phyloP scores from a whole-genome alignment of 2,113 vertebrate species.

The Grammomys dolichurus region DNA sequence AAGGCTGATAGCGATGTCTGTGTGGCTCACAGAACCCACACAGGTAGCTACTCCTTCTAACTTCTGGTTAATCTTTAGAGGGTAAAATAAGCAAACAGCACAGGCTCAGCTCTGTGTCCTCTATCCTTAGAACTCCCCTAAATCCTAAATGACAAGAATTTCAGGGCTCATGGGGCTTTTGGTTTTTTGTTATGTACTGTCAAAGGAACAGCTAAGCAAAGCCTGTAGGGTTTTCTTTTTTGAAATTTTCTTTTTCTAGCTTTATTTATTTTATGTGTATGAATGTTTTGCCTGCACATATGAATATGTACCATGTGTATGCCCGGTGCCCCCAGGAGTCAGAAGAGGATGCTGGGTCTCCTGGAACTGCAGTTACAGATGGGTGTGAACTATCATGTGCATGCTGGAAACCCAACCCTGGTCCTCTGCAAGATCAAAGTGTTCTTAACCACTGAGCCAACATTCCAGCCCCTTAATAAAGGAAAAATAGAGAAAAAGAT shows the following conservation, averaged over 20 bases:
- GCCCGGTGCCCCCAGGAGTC: not conserved
- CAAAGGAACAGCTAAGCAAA: not conserved
- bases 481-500: not conserved
- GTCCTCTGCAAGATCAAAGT: not conserved
- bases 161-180: not conserved
- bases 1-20: not conserved
- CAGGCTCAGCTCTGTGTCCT: not conserved
- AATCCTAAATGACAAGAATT: not conserved
- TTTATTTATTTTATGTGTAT: not conserved
- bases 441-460: not conserved
- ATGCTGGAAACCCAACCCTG: not conserved
- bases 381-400: not conserved
- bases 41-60: not conserved
- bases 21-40: not conserved
- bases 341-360: not conserved
- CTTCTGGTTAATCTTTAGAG: not conserved
- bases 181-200: not conserved
- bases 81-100: not conserved
- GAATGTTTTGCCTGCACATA: not conserved
- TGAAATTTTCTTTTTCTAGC: not conserved
- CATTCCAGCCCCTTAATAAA: not conserved
- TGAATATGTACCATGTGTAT: not conserved
- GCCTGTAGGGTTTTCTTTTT: not conserved
- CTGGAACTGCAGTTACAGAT: not conserved
- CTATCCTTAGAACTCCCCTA: not conserved